Conservation (phyloP, 2,113 vertebrate genomes). For the Lynx canadensis region DNA sequence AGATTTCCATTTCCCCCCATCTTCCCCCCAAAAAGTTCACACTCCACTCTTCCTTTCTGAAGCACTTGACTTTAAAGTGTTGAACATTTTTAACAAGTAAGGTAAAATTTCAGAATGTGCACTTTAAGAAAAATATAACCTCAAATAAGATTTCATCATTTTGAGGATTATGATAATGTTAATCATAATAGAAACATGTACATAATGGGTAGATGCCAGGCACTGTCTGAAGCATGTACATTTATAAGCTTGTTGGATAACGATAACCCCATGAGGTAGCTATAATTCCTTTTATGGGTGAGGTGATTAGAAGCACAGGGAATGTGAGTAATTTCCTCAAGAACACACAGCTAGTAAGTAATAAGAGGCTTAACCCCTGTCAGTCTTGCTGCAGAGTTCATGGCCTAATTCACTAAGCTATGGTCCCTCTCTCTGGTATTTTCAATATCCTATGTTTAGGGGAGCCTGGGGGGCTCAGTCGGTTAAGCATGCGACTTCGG, state of each 20-base stretch:
- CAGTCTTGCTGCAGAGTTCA: neutral
- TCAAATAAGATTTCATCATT: neutral
- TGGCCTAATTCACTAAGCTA: neutral
- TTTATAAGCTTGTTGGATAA: neutral
- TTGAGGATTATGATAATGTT: neutral
- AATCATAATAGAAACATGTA: neutral
- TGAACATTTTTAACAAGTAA: conserved; percentile 11
- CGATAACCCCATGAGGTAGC: neutral
- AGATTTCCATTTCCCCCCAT: neutral
- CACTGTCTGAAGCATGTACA: neutral
- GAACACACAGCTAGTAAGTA: neutral
- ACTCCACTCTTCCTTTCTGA: neutral
- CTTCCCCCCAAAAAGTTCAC: neutral
- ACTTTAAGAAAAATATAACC: neutral
- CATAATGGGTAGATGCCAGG: neutral
- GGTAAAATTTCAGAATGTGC: neutral
- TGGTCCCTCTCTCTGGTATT: neutral
- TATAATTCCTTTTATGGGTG: neutral
- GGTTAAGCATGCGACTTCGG: no score
- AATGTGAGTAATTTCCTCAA: neutral
- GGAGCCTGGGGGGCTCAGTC: no score
- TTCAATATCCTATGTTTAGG: neutral
- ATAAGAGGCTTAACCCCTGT: neutral
- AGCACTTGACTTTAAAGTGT: neutral
- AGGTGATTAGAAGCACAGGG: neutral